These are phyloP conservation scores for Cremastobaeus sp. DNA, from an alignment of 2,888 invertebrate species.

Conservation along the genomic window DNA sequence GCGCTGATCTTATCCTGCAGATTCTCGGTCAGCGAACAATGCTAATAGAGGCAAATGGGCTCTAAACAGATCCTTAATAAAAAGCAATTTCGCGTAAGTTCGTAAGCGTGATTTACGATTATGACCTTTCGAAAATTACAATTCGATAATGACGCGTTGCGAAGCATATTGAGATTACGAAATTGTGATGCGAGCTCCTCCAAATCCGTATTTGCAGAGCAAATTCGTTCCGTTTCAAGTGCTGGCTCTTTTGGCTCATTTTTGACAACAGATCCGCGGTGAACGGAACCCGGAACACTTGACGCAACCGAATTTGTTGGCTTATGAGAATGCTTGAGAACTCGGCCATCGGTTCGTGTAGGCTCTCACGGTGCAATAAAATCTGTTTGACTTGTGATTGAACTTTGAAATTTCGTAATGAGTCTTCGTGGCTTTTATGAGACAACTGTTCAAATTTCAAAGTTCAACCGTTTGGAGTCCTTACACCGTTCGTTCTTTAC, in stretches of 20 bases:
- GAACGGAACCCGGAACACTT: no score
- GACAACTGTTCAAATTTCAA: conserved; percentile 7
- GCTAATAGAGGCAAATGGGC: conserved; percentile 10
- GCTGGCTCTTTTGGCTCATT: neutral
- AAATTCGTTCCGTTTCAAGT: no score
- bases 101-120: conserved; percentile 39
- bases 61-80: conserved; percentile 17
- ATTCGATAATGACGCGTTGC: conserved; percentile 44
- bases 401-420: conserved; percentile 8
- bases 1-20: neutral
- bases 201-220: conserved; percentile 28
- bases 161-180: conserved; percentile 37
- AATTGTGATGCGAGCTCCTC: conserved; percentile 14
- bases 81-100: conserved; percentile 5
- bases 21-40: conserved; percentile 11
- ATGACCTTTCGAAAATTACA: conserved; percentile 48
- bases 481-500: no score
- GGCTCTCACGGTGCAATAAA: conserved; percentile 44
- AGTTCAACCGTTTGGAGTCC: no score
- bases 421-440: neutral
- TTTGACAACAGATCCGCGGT: conserved; percentile 22
- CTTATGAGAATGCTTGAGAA: conserved; percentile 27
- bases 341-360: neutral
- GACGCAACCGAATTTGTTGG: no score
- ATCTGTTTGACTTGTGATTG: conserved; percentile 54